Conservation (phyloP, 1,140 invertebrate species). For the Scaptomyza pallida region DNA sequence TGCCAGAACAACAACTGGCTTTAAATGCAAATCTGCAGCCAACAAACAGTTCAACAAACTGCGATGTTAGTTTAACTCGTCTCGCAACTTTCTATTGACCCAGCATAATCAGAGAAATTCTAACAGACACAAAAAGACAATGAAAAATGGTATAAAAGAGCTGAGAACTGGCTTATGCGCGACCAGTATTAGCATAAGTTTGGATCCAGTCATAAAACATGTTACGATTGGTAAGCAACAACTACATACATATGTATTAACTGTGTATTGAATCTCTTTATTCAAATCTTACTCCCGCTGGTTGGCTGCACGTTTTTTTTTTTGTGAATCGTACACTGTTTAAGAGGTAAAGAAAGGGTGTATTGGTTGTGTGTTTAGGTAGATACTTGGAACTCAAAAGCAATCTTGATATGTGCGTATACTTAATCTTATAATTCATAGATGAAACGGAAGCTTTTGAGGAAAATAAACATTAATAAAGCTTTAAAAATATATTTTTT, state of each 20-base stretch:
- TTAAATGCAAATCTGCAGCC: slow-evolving; percentile 63
- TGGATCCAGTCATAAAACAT: slow-evolving; percentile 49
- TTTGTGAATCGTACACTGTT: too few species aligned
- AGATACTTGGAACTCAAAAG: background rate
- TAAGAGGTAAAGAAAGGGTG: too few species aligned
- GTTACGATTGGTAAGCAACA: slow-evolving; percentile 70
- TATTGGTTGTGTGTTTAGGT: too few species aligned
- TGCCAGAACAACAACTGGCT: slow-evolving; percentile 28
- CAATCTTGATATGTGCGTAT: too few species aligned
- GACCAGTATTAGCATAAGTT: slow-evolving; percentile 73
- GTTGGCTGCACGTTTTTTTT: too few species aligned
- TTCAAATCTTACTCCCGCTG: background rate
- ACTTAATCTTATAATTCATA: too few species aligned
- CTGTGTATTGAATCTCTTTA: slow-evolving; percentile 12
- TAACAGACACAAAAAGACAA: too few species aligned
- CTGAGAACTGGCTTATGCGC: slow-evolving; percentile 58
- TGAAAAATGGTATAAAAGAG: slow-evolving; percentile 62
- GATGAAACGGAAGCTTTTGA: too few species aligned
- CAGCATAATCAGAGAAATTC: slow-evolving; percentile 40
- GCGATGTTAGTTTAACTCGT: slow-evolving; percentile 12
- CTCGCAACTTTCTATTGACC: slow-evolving; percentile 73
- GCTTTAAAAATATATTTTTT: too few species aligned
- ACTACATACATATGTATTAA: background rate
- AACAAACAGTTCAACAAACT: slow-evolving; percentile 61
- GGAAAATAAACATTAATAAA: too few species aligned